Conservation (phyloP, 1,140 invertebrate species). For the Drosophila asahinai region DNA sequence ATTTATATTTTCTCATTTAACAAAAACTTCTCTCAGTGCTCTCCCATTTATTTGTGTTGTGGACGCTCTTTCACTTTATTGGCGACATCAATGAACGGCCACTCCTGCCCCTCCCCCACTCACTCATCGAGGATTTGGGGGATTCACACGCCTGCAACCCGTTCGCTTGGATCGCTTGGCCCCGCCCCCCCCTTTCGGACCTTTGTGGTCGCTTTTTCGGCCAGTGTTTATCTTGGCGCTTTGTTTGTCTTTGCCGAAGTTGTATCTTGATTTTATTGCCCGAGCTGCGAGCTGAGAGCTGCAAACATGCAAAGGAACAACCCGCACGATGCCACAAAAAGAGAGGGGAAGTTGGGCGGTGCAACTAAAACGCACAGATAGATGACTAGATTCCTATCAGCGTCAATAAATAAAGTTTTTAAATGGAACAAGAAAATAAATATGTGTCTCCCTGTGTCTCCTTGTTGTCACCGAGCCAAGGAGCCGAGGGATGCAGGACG, state of each 20-base stretch:
- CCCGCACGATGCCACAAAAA: slow-evolving; percentile 15
- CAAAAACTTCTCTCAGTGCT: slow-evolving; percentile 15
- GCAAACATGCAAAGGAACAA: slow-evolving; percentile 62
- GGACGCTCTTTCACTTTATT: slow-evolving; percentile 56
- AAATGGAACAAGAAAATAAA: slow-evolving; percentile 83
- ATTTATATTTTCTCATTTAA: no score
- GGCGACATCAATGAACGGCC: slow-evolving; percentile 65
- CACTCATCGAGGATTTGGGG: slow-evolving; percentile 21
- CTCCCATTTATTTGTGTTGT: slow-evolving; percentile 49
- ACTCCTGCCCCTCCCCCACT: neutral
- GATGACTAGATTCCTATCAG: slow-evolving; percentile 80
- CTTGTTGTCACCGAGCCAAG: slow-evolving; percentile 63
- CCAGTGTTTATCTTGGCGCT: slow-evolving; percentile 63
- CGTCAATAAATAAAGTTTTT: slow-evolving; percentile 83
- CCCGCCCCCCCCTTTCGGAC: neutral
- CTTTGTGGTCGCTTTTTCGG: slow-evolving; percentile 63
- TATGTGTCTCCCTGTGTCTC: slow-evolving; percentile 72
- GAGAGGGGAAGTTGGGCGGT: neutral
- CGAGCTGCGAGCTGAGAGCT: slow-evolving; percentile 12
- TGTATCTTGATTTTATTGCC: slow-evolving; percentile 76
- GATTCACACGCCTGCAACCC: slow-evolving; percentile 57
- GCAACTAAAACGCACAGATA: slow-evolving; percentile 72
- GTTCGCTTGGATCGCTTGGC: neutral
- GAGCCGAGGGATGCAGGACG: neutral
- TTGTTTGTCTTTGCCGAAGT: slow-evolving; percentile 65